Conservation (phyloP, 2,888 invertebrate genomes). For the Euphydryas editha region DNA sequence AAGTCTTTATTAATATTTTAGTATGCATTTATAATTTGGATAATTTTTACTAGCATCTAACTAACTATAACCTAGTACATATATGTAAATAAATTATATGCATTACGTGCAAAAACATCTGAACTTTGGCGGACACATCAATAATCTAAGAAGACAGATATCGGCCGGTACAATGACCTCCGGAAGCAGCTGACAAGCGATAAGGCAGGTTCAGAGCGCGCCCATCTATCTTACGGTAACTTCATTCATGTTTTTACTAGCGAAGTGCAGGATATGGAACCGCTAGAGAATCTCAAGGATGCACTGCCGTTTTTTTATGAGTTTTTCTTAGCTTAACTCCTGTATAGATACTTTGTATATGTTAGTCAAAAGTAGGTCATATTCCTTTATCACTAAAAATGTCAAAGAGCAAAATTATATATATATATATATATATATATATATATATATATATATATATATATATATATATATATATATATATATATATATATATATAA, state of each 20-base stretch:
- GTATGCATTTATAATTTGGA: no score
- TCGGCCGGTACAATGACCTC: conserved; percentile 42
- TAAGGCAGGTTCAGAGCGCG: conserved; percentile 50
- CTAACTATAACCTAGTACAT: background rate
- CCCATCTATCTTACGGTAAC: conserved; percentile 53
- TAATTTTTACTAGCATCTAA: no score
- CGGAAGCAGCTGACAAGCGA: conserved; percentile 60
- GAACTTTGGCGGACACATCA: conserved; percentile 33
- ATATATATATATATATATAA: no score
- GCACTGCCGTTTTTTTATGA: conserved; percentile 44
- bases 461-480: no score
- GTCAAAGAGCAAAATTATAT: no score
- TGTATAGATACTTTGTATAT: conserved; percentile 4
- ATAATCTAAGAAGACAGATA: conserved; percentile 39
- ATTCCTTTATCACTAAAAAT: no score
- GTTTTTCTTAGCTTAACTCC: conserved; percentile 12
- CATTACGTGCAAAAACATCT: conserved; percentile 15
- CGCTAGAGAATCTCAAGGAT: conserved; percentile 49
- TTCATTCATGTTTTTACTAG: conserved; percentile 52
- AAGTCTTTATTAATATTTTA: no score
- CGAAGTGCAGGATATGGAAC: conserved; percentile 47
- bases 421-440: no score
- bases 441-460: no score
- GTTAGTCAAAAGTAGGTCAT: background rate
- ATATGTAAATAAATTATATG: background rate